Conservation (phyloP, 2,888 invertebrate species). For the Caenorhabditis sp. region DNA sequence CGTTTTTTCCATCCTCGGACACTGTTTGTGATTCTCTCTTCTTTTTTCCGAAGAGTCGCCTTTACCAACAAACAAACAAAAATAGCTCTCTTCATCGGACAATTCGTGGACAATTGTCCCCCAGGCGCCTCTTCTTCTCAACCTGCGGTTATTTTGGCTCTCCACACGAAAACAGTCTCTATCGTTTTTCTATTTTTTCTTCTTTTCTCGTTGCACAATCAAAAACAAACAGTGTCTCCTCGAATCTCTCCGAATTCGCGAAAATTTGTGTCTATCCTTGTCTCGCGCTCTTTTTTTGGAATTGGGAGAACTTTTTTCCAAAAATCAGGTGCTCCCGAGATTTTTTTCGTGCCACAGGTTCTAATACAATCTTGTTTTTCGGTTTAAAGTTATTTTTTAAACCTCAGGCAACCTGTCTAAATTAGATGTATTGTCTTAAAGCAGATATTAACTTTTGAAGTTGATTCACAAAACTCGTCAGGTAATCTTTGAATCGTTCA, state of each 20-base stretch:
- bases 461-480: too few relatives aligned
- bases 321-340: background rate
- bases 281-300: slow-evolving; percentile 12
- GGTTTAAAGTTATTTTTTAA: too few relatives aligned
- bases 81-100: slow-evolving; percentile 45
- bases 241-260: slow-evolving; percentile 23
- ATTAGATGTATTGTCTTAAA: too few relatives aligned
- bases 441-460: too few relatives aligned
- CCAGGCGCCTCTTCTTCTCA: slow-evolving; percentile 28
- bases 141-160: slow-evolving; percentile 52
- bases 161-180: slow-evolving; percentile 50
- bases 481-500: too few relatives aligned
- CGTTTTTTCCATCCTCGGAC: slow-evolving; percentile 14
- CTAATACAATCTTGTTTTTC: too few relatives aligned
- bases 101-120: slow-evolving; percentile 52
- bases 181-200: slow-evolving; percentile 1
- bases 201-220: slow-evolving; percentile 41
- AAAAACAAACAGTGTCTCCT: slow-evolving; percentile 46
- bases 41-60: slow-evolving; percentile 5
- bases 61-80: slow-evolving; percentile 59
- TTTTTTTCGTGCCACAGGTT: background rate
- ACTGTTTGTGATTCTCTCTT: slow-evolving; percentile 54
- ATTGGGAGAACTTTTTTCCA: background rate
- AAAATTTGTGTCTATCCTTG: slow-evolving; percentile 38
- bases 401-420: too few relatives aligned